Percentiles rank a stretch among this genome's conserved stretches.
These are phyloP conservation scores for Monomorium pharaonis DNA, from an alignment of 1,140 invertebrate genomes.

Conservation along the genomic window DNA sequence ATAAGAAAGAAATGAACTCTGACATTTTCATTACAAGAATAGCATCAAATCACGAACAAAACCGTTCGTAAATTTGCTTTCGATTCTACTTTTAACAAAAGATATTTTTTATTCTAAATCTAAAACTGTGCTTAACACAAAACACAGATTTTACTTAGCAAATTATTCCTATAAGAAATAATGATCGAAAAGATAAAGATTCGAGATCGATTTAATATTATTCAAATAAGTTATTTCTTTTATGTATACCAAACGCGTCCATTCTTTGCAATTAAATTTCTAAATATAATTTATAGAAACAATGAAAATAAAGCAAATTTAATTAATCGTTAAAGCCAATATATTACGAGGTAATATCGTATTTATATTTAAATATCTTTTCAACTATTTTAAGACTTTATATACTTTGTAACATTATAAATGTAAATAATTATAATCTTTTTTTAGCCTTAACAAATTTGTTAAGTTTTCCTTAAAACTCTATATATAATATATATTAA, in stretches of 20 bases:
- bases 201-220: too few species aligned
- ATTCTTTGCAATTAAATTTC: not conserved
- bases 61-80: not conserved
- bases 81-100: not conserved
- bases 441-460: not conserved
- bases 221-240: too few species aligned
- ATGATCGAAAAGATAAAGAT: too few species aligned
- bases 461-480: not conserved
- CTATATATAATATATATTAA: not conserved
- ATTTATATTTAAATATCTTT: not conserved
- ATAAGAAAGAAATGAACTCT: not conserved
- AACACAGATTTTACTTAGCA: too few species aligned
- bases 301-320: not conserved
- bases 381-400: not conserved
- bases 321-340: not conserved
- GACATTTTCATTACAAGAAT: constrained; percentile 19
- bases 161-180: too few species aligned
- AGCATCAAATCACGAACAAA: not conserved
- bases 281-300: not conserved
- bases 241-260: not conserved
- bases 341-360: not conserved
- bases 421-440: not conserved
- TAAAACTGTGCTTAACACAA: too few species aligned
- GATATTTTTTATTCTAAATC: not conserved
- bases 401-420: not conserved